A percentile compares a stretch with the other conserved stretches of the same genome.
phyloP scores from a whole-genome alignment of 2,888 invertebrate species.

The Troides aeacus region DNA sequence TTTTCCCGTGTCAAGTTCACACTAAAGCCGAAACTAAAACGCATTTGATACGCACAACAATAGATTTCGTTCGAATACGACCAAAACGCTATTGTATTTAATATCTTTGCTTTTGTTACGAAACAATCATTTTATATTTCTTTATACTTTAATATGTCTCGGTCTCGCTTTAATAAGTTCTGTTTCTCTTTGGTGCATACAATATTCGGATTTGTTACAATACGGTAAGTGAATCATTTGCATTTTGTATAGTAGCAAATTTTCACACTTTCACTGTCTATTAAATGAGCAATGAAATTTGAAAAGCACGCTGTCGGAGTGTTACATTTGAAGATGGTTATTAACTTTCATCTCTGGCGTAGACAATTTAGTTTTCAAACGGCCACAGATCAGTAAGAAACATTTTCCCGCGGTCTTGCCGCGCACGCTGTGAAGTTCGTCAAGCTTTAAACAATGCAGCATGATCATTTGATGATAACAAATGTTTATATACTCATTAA shows the following conservation, averaged over 20 bases:
- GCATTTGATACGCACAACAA: slow-evolving; percentile 42
- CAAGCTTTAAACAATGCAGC: slow-evolving; percentile 29
- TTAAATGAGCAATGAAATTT: slow-evolving; percentile 33
- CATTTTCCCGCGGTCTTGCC: slow-evolving; percentile 47
- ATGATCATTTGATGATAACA: slow-evolving; percentile 18
- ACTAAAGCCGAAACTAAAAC: slow-evolving; percentile 41
- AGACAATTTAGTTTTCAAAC: slow-evolving; percentile 49
- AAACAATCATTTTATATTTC: slow-evolving; percentile 50
- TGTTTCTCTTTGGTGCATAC: slow-evolving; percentile 60
- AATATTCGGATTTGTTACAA: slow-evolving; percentile 48
- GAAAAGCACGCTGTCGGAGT: slow-evolving; percentile 46
- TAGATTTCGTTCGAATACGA: slow-evolving; percentile 43
- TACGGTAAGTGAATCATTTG: slow-evolving; percentile 55
- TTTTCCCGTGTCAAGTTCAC: slow-evolving; percentile 56
- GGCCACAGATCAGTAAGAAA: slow-evolving; percentile 33
- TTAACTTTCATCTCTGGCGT: slow-evolving; percentile 63
- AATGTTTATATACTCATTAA: neutral
- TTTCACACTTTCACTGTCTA: slow-evolving; percentile 46
- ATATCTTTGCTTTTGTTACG: slow-evolving; percentile 42
- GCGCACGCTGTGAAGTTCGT: slow-evolving; percentile 41
- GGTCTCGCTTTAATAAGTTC: slow-evolving; percentile 50
- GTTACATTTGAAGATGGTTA: slow-evolving; percentile 37
- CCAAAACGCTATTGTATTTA: slow-evolving; percentile 50
- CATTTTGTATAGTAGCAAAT: slow-evolving; percentile 15
- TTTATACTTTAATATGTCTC: slow-evolving; percentile 36